Percentiles rank a stretch among this genome's conserved stretches.
Conservation (phyloP, 2,797 vertebrate genomes). For the Micropoecilia bifurca region DNA sequence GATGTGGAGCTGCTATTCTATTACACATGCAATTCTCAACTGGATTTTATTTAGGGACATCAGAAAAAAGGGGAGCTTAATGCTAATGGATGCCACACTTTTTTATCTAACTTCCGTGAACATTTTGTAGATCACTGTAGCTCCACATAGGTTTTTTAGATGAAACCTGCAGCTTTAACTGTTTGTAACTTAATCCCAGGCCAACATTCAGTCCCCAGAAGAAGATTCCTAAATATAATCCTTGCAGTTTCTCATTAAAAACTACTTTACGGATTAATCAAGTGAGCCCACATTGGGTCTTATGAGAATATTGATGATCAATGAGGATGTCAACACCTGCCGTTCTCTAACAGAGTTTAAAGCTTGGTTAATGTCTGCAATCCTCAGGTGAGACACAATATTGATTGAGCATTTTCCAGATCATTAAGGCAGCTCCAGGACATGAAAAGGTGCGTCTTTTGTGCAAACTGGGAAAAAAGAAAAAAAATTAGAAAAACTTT, state of each 20-base stretch:
- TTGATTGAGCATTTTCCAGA: conserved; percentile 33
- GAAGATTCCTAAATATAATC: conserved; percentile 40
- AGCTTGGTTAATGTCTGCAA: conserved; percentile 33
- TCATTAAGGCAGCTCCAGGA: conserved; percentile 34
- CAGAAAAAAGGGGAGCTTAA: not conserved
- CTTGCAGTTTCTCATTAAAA: conserved; percentile 56
- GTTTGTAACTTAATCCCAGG: not conserved
- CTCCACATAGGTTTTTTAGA: not conserved
- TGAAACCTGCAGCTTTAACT: not conserved
- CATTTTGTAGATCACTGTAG: not conserved
- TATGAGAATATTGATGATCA: conserved; percentile 59
- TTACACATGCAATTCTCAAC: not conserved
- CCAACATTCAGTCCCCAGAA: not conserved
- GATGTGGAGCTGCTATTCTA: not conserved
- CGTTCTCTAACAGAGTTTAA: conserved; percentile 43
- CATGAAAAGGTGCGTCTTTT: conserved; percentile 21
- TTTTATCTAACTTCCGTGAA: not conserved
- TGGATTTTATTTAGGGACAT: not conserved
- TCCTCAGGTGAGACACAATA: conserved; percentile 33
- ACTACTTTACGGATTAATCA: conserved; percentile 58
- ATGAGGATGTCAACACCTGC: conserved; percentile 29
- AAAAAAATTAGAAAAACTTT: not conserved
- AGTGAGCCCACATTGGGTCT: conserved; percentile 32
- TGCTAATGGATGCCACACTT: not conserved
- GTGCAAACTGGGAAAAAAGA: conserved; percentile 14